Base-by-base conservation (phyloP, 2,113 vertebrate species). In the Pteronura brasiliensis region DNA sequence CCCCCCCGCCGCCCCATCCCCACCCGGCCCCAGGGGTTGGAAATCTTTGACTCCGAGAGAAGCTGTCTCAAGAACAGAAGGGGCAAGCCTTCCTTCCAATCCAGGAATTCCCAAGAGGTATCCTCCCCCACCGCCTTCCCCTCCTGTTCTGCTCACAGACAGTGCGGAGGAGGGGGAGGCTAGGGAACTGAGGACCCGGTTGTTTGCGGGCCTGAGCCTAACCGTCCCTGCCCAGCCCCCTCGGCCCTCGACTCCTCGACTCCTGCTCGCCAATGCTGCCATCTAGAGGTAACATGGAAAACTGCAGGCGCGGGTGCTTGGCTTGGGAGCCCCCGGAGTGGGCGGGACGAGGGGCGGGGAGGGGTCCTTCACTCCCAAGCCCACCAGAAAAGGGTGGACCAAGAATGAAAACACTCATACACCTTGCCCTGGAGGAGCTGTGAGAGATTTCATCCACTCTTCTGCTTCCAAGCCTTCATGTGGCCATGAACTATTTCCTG, bases 201-300 rank as follows among this genome's bases (percentile, higher is more conserved):
- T 2, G 7, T 23, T 18, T 3, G 10, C 18, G 4, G 21, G 13
- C 27, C 69, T 44, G 29, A 71, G 25, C 11, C 59, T 39, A 65
- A 9, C 7, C n/a, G 12, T n/a, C 4, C 31, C 0, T 2, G 29
- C 11, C 90, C 72, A 74, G 81, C 89, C 89, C 76, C 86, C 90
- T 80, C 44, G 0, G 34, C 0, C 39, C 0, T 2, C 6, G 14
- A 79, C 63, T 29, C 34, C 80, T 36, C 5, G 31, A 25, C 95
- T 97, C 94, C 95, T 55, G 90, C 71, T 98, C 71, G 29, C 96
- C 90, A 82, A 98, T 98, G 96, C 97, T 98, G 94, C 96, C 97
- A 98, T 97, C 98, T 98, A 97, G 74, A 95, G 96, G 83, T 80
- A 0, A 27, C 0, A 12, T 13, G 3, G 20, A 14, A n/a, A 9